phyloP scores from a whole-genome alignment of 2,888 invertebrate species.

The Ectemnius continuus region DNA sequence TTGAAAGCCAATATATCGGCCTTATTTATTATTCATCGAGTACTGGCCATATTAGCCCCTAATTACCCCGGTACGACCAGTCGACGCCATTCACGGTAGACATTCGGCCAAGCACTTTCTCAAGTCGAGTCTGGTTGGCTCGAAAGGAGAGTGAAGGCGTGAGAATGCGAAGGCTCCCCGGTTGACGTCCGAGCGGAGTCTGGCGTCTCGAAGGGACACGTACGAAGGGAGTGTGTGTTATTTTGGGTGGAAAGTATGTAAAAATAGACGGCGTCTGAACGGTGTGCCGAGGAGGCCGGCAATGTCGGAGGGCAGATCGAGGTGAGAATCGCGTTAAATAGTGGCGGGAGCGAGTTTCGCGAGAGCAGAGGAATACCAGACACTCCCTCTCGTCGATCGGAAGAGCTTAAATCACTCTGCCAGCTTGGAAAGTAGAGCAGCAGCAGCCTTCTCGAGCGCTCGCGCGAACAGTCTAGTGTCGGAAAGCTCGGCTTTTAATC shows the following conservation, averaged over 20 bases:
- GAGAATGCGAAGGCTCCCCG: too few relatives aligned
- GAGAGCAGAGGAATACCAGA: background rate
- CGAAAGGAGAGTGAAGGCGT: too few relatives aligned
- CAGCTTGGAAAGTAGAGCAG: slow-evolving; percentile 1
- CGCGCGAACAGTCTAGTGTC: background rate
- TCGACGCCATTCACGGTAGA: too few relatives aligned
- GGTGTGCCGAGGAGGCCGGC: slow-evolving; percentile 29
- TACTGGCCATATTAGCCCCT: too few relatives aligned
- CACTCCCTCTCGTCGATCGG: slow-evolving; percentile 3
- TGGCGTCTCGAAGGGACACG: background rate
- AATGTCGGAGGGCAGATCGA: slow-evolving; percentile 51
- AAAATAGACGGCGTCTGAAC: slow-evolving; percentile 46
- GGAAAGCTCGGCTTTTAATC: background rate
- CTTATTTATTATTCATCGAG: too few relatives aligned
- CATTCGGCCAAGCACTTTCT: too few relatives aligned
- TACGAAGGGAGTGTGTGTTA: slow-evolving; percentile 30
- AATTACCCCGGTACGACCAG: too few relatives aligned
- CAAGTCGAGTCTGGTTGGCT: too few relatives aligned
- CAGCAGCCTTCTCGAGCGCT: background rate
- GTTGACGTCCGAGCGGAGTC: background rate
- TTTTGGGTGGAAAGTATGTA: slow-evolving; percentile 47
- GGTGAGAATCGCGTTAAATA: slow-evolving; percentile 45
- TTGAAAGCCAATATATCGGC: too few relatives aligned
- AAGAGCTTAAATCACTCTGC: slow-evolving; percentile 3
- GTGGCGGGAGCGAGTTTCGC: slow-evolving; percentile 1